These are phyloP conservation scores for Apis laboriosa DNA, from an alignment of 1,140 invertebrate genomes.

Conservation along the genomic window DNA sequence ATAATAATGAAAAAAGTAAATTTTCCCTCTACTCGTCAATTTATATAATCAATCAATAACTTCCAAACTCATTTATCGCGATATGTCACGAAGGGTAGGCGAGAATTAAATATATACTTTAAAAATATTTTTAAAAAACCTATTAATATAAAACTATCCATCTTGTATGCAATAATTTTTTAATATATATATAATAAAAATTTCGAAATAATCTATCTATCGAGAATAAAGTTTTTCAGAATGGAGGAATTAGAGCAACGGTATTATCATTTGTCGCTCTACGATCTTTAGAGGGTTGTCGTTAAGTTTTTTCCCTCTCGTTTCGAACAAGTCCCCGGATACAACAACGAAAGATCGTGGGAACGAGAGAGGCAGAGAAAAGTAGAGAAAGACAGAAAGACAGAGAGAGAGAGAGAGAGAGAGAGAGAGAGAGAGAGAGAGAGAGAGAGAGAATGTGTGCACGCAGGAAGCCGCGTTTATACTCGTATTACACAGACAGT, in stretches of 20 bases:
- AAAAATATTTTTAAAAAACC: no score
- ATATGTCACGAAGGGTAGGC: no score
- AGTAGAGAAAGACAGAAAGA: no score
- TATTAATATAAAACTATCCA: no score
- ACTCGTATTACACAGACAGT: constrained; percentile 60
- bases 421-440: background rate
- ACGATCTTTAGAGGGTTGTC: background rate
- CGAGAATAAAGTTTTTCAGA: background rate
- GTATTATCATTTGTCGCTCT: background rate
- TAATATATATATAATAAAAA: no score
- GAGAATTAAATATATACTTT: no score
- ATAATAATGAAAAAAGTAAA: no score
- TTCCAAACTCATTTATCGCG: no score
- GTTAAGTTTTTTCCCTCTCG: background rate
- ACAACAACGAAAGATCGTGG: background rate
- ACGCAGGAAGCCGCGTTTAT: constrained; percentile 56
- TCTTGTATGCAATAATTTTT: no score
- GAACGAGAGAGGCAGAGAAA: background rate
- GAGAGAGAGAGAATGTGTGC: background rate
- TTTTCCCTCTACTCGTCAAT: background rate
- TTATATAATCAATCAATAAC: no score
- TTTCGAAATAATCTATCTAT: no score
- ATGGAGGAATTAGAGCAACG: background rate
- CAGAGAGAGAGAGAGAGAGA: background rate
- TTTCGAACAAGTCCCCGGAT: background rate